phyloP scores from a whole-genome alignment of 2,888 invertebrate genomes.

The Antheraea yamamai region DNA sequence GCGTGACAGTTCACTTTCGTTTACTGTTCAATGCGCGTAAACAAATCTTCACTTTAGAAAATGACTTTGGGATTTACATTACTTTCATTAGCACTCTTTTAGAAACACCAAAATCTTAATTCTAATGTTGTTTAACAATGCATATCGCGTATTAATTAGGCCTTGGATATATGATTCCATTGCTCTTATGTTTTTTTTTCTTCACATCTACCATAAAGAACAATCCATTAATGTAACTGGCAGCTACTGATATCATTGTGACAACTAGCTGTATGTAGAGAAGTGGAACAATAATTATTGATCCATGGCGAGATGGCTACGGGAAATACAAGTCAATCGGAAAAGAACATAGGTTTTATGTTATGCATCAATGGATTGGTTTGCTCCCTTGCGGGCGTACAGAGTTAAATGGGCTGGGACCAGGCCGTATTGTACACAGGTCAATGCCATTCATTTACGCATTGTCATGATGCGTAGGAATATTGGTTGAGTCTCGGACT shows the following conservation, averaged over 20 bases:
- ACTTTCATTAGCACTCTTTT: too few relatives aligned
- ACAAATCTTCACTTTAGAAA: too few relatives aligned
- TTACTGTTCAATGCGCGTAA: too few relatives aligned
- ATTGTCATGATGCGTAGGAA: background rate
- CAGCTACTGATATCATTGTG: background rate
- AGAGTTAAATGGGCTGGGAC: constrained; percentile 7
- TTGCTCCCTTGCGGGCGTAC: constrained; percentile 24
- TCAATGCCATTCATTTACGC: background rate
- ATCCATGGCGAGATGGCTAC: constrained; percentile 42
- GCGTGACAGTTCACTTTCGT: too few relatives aligned
- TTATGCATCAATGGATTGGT: constrained; percentile 26
- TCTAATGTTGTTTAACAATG: background rate
- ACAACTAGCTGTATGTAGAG: background rate
- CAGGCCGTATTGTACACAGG: constrained; percentile 8
- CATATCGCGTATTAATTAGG: background rate
- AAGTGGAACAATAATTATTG: constrained; percentile 27
- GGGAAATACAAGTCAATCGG: constrained; percentile 51
- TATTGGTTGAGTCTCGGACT: background rate
- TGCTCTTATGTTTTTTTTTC: background rate
- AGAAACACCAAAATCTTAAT: background rate
- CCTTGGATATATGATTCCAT: background rate
- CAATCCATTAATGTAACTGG: background rate
- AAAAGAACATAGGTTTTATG: constrained; percentile 42
- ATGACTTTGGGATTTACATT: too few relatives aligned
- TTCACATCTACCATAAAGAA: background rate